Base-by-base conservation (phyloP, 2,113 vertebrate genomes). In the Oryzias woworae region DNA sequence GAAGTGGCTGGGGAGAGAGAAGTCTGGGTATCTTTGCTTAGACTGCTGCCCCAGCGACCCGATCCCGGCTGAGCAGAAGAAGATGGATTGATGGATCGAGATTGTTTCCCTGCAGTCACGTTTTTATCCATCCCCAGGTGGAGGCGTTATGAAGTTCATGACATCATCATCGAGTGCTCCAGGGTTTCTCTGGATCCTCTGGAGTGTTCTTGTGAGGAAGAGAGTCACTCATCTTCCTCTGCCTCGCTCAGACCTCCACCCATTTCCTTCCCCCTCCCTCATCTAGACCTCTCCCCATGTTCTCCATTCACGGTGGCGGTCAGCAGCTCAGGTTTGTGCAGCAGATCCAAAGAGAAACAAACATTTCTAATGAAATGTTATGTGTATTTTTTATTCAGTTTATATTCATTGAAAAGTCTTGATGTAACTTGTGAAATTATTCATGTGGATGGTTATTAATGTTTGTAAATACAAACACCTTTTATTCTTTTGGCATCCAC, bases 101-200 rank as follows among this genome's bases (percentile, higher is more conserved):
- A 28, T 26, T 26, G 26, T 26, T 26, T 26, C 26, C 26, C 26
- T 4, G 26, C 26, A 5, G 3, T 36, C 31, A 36, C 7, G 31
- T 7, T 36, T 36, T 8, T 8, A 7, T 36, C 7, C 7, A 44
- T 20, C 1, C 17, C 28, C 83, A 99, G 97, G 91, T 99, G 97
- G 97, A 97, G 92, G 91, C 92, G 93, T 71, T 92, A 95, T 65
- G 96, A 99, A 84, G 95, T 95, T 67, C 97, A 99, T 28, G 97
- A 98, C 89, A 96, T 99, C 53, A 92, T 99, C 58, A 95, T 98
- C 45, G 96, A 99, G 91, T 99, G 97, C 92, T 95, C 96, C 92
- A 93, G 94, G 91, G 92, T 98, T 83, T 99, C 95, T 67, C 93
- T 99, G 92, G 97, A 99, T 78, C 95, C 96, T 51, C 91, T 94